A percentile compares a stretch with the other conserved stretches of the same genome.
Evolutionary conservation across 1,140 invertebrate species (phyloP).

Genomic region (Heliconius melpomene): DNA sequence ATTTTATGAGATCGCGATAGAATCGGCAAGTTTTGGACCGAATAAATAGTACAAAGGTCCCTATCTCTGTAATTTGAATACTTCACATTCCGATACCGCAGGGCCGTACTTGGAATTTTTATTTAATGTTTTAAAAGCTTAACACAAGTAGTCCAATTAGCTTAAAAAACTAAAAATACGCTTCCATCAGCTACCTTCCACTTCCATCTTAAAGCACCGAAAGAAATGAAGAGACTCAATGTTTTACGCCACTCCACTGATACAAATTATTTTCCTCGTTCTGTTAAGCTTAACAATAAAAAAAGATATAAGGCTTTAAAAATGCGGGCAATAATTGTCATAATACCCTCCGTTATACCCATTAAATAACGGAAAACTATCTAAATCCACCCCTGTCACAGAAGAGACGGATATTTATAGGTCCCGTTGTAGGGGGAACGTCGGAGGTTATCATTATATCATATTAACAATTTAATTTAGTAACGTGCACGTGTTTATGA

Average conservation of each 20-base stretch:
- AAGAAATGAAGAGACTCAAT: too few species aligned
- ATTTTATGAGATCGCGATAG: slow-evolving; percentile 1
- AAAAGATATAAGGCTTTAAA: too few species aligned
- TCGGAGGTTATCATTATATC: not conserved
- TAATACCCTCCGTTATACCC: too few species aligned
- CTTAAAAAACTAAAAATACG: too few species aligned
- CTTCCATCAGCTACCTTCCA: too few species aligned
- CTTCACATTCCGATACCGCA: slow-evolving; percentile 36
- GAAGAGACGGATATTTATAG: not conserved
- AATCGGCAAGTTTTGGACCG: slow-evolving; percentile 16
- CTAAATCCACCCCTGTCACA: not conserved
- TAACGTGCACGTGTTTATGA: slow-evolving; percentile 1
- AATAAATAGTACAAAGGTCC: slow-evolving; percentile 37
- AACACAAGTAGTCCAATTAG: too few species aligned
- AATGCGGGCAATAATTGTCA: too few species aligned
- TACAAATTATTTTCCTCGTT: too few species aligned
- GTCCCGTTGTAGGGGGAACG: not conserved
- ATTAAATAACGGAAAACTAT: not conserved
- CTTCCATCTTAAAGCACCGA: too few species aligned
- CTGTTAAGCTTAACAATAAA: too few species aligned
- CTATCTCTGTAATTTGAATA: slow-evolving; percentile 45
- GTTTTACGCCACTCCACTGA: too few species aligned
- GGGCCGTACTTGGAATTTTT: slow-evolving; percentile 19
- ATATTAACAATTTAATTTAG: slow-evolving; percentile 10
- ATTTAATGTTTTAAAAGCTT: not conserved